phyloP scores from a whole-genome alignment of 2,888 invertebrate species.

The Thecophora atra region DNA sequence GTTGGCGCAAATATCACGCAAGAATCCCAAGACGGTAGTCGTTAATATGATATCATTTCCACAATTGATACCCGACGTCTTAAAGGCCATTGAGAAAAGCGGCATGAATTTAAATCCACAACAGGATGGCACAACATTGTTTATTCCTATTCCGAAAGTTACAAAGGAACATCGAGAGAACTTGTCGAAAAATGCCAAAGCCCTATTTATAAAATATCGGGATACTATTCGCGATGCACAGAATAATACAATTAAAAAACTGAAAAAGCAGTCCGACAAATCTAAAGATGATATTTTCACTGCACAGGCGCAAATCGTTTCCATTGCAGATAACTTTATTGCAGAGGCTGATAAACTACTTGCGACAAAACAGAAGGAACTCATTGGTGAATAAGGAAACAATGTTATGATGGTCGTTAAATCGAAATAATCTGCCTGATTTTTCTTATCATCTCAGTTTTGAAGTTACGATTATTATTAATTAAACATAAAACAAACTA shows the following conservation, averaged over 20 bases:
- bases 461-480: background rate
- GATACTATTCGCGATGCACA: constrained; percentile 80
- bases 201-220: constrained; percentile 80
- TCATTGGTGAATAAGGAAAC: constrained; percentile 69
- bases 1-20: constrained; percentile 85
- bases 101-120: constrained; percentile 94
- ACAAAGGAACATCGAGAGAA: constrained; percentile 92
- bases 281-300: constrained; percentile 76
- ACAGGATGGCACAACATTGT: constrained; percentile 91
- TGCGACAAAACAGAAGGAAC: constrained; percentile 78
- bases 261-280: constrained; percentile 76
- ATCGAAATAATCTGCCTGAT: background rate
- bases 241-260: constrained; percentile 75
- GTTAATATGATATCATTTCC: constrained; percentile 87
- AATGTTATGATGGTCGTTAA: background rate
- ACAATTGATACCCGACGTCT: constrained; percentile 82
- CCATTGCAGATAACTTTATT: constrained; percentile 75
- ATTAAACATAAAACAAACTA: background rate
- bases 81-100: constrained; percentile 80
- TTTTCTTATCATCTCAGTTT: background rate
- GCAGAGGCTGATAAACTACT: constrained; percentile 73
- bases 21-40: constrained; percentile 86
- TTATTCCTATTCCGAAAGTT: constrained; percentile 88
- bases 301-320: constrained; percentile 76
- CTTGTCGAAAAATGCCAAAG: constrained; percentile 88